Percentiles rank a stretch among this genome's conserved stretches.
Evolutionary conservation across 2,113 vertebrate genomes (phyloP).

Genomic region (Mesitornis unicolor): DNA sequence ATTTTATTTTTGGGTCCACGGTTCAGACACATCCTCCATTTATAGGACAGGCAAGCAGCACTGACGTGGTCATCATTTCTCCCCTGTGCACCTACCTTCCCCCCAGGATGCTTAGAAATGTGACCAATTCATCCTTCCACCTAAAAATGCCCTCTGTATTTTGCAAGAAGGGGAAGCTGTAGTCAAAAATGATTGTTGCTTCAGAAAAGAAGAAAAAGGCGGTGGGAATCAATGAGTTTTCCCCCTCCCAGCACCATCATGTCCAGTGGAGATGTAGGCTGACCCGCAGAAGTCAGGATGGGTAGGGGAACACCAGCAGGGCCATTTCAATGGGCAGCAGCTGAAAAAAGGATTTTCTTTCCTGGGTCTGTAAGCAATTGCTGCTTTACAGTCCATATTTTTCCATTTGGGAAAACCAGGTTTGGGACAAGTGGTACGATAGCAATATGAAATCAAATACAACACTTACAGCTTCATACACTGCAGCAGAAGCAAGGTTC

Average conservation of each 20-base stretch:
- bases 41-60: rapidly evolving
- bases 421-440: not conserved
- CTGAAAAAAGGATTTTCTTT: not conserved
- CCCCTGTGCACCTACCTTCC: not conserved
- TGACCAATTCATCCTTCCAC: not conserved
- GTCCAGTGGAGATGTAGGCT: not conserved
- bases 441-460: not conserved
- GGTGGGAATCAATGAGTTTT: not conserved
- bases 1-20: not conserved
- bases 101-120: not conserved
- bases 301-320: not conserved
- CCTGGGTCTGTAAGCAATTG: not conserved
- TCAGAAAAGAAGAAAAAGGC: not conserved
- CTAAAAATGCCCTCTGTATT: not conserved
- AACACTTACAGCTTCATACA: not conserved
- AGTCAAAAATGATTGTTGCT: not conserved
- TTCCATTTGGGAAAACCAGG: not conserved
- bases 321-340: not conserved
- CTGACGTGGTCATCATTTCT: not conserved
- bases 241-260: not conserved
- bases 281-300: not conserved
- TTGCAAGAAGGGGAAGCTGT: not conserved
- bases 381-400: not conserved
- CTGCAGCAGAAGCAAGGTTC: not conserved
- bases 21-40: not conserved